Conservation (phyloP, 2,113 vertebrate genomes). For the Protobothrops mucrosquamatus region DNA sequence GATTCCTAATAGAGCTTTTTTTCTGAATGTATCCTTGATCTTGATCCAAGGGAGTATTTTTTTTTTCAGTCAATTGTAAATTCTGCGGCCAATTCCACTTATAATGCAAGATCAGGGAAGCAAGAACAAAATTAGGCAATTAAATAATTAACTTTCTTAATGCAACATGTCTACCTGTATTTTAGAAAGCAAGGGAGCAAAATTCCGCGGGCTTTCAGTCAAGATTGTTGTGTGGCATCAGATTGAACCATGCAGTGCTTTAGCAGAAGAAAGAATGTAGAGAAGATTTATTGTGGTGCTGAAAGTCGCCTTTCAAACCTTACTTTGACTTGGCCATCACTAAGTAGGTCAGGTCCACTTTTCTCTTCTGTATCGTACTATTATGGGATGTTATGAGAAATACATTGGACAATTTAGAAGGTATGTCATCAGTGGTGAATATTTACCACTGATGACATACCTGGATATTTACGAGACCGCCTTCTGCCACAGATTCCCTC, state of each 20-base stretch:
- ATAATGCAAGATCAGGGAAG: neutral
- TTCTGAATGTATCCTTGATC: neutral
- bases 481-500: no score
- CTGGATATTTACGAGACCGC: no score
- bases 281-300: neutral
- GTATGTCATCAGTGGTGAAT: neutral
- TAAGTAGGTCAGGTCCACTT: neutral
- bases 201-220: neutral
- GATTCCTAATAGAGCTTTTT: fast-evolving
- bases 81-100: fast-evolving
- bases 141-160: no score
- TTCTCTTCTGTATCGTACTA: neutral
- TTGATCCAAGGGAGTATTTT: neutral
- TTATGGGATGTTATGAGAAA: neutral
- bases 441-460: no score
- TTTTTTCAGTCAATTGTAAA: neutral
- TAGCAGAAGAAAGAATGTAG: neutral
- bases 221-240: neutral
- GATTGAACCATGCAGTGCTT: neutral
- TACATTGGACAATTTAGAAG: neutral
- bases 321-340: neutral
- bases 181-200: neutral
- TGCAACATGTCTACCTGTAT: neutral
- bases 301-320: neutral
- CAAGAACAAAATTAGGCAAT: neutral